Percentiles rank a stretch among this genome's conserved stretches.
Evolutionary conservation across 1,140 invertebrate genomes (phyloP).

Genomic region (Drosophila navojoa): DNA sequence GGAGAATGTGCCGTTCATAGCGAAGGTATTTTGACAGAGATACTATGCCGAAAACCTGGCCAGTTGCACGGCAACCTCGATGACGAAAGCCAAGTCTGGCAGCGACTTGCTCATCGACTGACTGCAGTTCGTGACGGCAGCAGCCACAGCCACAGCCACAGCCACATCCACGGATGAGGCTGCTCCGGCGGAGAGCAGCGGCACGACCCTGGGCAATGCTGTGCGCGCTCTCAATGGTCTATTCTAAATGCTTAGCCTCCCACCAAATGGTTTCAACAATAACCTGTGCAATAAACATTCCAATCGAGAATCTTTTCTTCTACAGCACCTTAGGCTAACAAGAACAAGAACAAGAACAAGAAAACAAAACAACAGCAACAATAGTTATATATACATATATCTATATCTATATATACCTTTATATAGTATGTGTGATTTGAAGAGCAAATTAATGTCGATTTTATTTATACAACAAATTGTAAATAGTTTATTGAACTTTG

Average conservation of each 20-base stretch:
- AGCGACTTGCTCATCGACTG: conserved; percentile 57
- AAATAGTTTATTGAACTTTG: not conserved
- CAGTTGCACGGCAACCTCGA: conserved; percentile 34
- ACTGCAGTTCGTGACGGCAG: conserved; percentile 63
- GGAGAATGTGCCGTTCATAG: conserved; percentile 81
- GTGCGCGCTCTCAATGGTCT: conserved; percentile 73
- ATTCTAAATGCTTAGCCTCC: conserved; percentile 51
- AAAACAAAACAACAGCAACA: too few species aligned
- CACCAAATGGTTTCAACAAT: conserved; percentile 74
- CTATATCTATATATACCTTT: not conserved
- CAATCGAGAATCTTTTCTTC: not conserved
- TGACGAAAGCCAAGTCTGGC: conserved; percentile 38
- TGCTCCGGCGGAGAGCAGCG: conserved; percentile 43
- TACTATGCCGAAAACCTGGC: conserved; percentile 80
- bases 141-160: conserved; percentile 1
- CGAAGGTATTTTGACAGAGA: conserved; percentile 84
- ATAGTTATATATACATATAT: not conserved
- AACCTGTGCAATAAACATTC: conserved; percentile 65
- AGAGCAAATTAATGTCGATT: conserved; percentile 43
- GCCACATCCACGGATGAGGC: conserved; percentile 9
- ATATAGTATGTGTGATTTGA: conserved; percentile 46
- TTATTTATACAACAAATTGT: conserved; percentile 34
- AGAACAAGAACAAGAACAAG: too few species aligned
- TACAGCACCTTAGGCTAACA: too few species aligned
- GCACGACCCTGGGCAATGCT: conserved; percentile 67